These are phyloP conservation scores for Pangasius larnaudii DNA, from an alignment of 2,797 vertebrate genomes.

Conservation along the genomic window DNA sequence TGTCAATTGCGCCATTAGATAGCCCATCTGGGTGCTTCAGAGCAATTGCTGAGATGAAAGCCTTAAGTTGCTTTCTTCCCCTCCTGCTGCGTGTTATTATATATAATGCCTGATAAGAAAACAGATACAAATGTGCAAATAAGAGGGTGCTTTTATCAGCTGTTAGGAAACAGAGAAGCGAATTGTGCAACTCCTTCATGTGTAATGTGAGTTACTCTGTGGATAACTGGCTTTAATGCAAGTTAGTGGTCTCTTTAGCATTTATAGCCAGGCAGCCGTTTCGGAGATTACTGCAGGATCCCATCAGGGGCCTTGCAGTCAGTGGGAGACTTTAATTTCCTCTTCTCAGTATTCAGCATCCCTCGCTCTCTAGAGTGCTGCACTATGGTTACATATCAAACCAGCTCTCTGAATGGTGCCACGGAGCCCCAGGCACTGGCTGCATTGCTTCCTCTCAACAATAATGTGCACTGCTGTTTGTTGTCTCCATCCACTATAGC, in stretches of 20 bases:
- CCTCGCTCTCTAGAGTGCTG: constrained; percentile 44
- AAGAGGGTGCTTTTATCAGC: constrained; percentile 57
- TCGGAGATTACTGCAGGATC: constrained; percentile 45
- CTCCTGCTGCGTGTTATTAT: constrained; percentile 53
- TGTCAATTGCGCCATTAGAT: constrained; percentile 55
- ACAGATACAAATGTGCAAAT: constrained; percentile 52
- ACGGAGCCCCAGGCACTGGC: constrained; percentile 35
- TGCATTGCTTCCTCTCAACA: constrained; percentile 24
- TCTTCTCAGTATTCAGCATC: constrained; percentile 39
- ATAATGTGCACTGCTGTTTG: constrained; percentile 31
- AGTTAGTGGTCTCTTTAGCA: constrained; percentile 45
- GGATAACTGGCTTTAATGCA: constrained; percentile 40
- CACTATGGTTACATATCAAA: constrained; percentile 53
- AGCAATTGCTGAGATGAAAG: constrained; percentile 61
- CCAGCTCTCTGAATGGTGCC: constrained; percentile 43
- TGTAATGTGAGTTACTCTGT: constrained; percentile 34
- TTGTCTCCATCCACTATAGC: constrained; percentile 34
- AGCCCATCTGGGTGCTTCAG: constrained; percentile 57
- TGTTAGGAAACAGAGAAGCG: constrained; percentile 53
- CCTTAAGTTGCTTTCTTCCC: constrained; percentile 46
- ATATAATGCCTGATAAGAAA: constrained; percentile 55
- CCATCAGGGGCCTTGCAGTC: constrained; percentile 43
- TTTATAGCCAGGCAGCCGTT: constrained; percentile 41
- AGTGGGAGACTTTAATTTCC: constrained; percentile 50
- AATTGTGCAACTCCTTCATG: constrained; percentile 50